Percentiles rank a stretch among this genome's conserved stretches.
These are phyloP conservation scores for Chaetorhynchus papuensis DNA, from an alignment of 2,113 vertebrate genomes.

Conservation along the genomic window DNA sequence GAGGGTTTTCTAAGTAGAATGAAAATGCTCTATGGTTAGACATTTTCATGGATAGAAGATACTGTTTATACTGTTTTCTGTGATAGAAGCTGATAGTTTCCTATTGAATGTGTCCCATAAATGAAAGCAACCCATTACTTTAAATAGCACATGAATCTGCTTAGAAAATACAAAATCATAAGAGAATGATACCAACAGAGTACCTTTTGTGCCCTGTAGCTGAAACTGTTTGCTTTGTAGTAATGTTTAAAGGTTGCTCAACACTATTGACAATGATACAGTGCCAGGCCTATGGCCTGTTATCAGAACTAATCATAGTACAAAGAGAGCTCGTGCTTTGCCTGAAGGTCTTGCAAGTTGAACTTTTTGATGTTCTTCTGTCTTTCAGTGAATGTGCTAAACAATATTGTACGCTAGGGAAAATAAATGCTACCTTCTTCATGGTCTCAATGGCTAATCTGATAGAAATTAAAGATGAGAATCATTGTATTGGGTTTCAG, in stretches of 20 bases:
- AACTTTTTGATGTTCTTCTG: not conserved
- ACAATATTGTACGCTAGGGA: not conserved
- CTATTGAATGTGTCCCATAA: not conserved
- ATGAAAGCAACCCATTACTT: not conserved
- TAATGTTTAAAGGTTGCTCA: not conserved
- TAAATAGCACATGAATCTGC: not conserved
- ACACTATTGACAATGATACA: not conserved
- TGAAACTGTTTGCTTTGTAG: not conserved
- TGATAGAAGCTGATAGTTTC: not conserved
- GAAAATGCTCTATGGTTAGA: not conserved
- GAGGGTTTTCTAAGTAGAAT: not conserved
- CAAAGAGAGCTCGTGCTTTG: fast-evolving
- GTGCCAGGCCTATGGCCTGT: not conserved
- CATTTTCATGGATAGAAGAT: not conserved
- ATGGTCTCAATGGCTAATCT: not conserved
- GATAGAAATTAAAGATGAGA: not conserved
- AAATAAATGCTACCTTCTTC: not conserved
- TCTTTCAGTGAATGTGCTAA: not conserved
- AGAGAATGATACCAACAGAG: not conserved
- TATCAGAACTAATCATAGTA: not conserved
- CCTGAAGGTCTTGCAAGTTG: not conserved
- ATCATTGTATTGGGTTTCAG: not conserved
- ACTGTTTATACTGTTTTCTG: not conserved
- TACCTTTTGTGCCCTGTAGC: not conserved
- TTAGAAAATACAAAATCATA: not conserved